Conservation (phyloP, 2,797 vertebrate genomes). For the Sarcophilus harrisii region DNA sequence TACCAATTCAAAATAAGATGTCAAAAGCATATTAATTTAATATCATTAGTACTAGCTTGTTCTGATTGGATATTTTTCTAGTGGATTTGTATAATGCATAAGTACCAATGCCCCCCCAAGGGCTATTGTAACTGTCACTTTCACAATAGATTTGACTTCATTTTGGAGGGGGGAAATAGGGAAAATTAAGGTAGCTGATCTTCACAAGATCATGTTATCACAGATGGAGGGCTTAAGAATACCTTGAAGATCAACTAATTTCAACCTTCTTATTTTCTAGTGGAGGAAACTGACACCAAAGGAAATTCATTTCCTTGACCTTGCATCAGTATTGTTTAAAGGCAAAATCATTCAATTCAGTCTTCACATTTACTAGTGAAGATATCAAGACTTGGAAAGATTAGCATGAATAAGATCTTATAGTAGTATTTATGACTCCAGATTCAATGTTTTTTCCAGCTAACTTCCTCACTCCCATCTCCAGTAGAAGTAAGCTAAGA, state of each 20-base stretch:
- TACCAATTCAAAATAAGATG: neutral
- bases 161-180: neutral
- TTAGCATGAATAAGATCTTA: neutral
- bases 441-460: neutral
- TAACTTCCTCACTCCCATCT: neutral
- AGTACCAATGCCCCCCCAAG: neutral
- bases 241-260: neutral
- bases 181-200: neutral
- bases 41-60: neutral
- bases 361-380: neutral
- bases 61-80: neutral
- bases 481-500: neutral
- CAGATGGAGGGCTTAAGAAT: neutral
- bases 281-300: neutral
- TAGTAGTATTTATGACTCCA: neutral
- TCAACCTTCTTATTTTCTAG: neutral
- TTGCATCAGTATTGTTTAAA: neutral
- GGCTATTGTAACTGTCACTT: neutral
- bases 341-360: neutral
- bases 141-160: neutral
- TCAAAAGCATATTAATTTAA: neutral
- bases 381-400: neutral
- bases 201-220: neutral
- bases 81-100: neutral
- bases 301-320: neutral